A percentile compares a stretch with the other conserved stretches of the same genome.
Conservation (phyloP, 2,888 invertebrate genomes). For the Drosophila imparisetae region DNA sequence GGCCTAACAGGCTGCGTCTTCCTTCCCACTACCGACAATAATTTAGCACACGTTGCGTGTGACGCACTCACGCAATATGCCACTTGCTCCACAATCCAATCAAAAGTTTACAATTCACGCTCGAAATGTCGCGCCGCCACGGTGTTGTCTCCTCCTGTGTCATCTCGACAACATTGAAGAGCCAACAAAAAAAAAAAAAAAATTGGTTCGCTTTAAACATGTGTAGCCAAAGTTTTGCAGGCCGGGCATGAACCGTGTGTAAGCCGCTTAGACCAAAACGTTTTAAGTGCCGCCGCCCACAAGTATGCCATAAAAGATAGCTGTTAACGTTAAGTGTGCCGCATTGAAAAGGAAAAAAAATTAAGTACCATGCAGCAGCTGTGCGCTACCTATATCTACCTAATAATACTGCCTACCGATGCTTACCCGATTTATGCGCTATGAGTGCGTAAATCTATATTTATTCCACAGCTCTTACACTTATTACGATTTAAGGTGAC, state of each 20-base stretch:
- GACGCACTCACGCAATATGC: conserved; percentile 47
- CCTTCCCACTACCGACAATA: conserved; percentile 51
- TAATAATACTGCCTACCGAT: conserved; percentile 43
- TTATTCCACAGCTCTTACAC: conserved; percentile 23
- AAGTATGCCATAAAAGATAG: conserved; percentile 62
- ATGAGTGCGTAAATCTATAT: conserved; percentile 47
- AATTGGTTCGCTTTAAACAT: conserved; percentile 25
- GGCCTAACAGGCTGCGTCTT: conserved; percentile 16
- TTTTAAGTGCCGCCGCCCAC: conserved; percentile 40
- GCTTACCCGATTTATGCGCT: conserved; percentile 47
- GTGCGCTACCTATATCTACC: conserved; percentile 19
- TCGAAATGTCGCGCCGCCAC: conserved; percentile 65
- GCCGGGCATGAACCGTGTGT: conserved; percentile 23
- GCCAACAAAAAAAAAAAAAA: conserved; percentile 13
- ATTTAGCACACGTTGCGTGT: conserved; percentile 70
- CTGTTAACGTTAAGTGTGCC: conserved; percentile 46
- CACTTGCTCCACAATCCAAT: conserved; percentile 74
- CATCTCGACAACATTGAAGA: conserved; percentile 1
- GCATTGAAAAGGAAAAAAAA: conserved; percentile 55
- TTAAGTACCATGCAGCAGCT: conserved; percentile 57
- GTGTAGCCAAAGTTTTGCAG: conserved; percentile 30
- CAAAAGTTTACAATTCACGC: conserved; percentile 78
- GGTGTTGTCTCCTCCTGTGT: conserved; percentile 21
- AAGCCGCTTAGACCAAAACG: conserved; percentile 69
- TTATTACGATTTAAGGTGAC: conserved; percentile 66